A percentile compares a stretch with the other conserved stretches of the same genome.
Evolutionary conservation across 2,113 vertebrate genomes (phyloP).

Genomic region (Astatoreochromis straeleni): DNA sequence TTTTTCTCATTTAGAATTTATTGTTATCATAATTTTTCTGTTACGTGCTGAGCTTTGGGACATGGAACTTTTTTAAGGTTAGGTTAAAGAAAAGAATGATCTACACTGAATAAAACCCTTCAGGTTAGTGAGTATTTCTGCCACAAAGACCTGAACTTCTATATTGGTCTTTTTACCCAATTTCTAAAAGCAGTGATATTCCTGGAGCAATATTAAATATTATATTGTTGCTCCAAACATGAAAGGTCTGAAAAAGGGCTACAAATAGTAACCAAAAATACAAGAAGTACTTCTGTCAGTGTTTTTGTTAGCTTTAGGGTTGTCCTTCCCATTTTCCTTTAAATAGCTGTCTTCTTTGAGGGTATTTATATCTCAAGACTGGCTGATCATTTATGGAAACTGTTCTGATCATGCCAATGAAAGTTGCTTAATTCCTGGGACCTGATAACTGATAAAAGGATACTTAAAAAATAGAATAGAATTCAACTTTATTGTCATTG

Average conservation of each 20-base stretch:
- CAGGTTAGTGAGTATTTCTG: background rate
- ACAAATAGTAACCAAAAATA: background rate
- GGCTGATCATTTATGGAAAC: background rate
- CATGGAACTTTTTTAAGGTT: background rate
- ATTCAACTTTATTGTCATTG: too few species aligned
- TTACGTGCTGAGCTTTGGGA: background rate
- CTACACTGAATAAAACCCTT: background rate
- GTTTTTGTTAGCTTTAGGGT: background rate
- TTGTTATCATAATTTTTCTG: background rate
- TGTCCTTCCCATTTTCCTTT: background rate
- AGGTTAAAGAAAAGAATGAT: background rate
- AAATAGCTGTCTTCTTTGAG: background rate
- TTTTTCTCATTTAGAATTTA: background rate
- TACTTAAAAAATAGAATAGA: background rate
- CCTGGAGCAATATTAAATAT: background rate
- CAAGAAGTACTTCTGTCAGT: background rate
- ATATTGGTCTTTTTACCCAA: background rate
- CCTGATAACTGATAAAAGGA: background rate
- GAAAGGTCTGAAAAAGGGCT: background rate
- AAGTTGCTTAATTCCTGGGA: background rate
- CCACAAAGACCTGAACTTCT: background rate
- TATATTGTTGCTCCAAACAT: background rate
- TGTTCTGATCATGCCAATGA: background rate
- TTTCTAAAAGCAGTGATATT: background rate
- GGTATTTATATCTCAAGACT: background rate